These are phyloP conservation scores for Scaptomyza montana DNA, from an alignment of 1,140 invertebrate genomes.

Conservation along the genomic window DNA sequence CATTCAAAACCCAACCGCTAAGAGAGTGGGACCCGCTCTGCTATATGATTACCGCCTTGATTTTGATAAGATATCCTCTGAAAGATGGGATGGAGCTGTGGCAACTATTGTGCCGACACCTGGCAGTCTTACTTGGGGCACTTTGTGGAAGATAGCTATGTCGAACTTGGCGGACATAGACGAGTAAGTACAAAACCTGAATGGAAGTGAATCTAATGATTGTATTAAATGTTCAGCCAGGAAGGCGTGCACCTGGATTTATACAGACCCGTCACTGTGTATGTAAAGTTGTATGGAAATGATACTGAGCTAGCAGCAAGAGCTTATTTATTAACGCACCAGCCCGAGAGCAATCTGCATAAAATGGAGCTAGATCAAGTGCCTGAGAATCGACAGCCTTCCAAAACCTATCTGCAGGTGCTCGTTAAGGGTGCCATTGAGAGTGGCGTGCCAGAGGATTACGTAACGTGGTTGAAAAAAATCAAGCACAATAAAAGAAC, in stretches of 20 bases:
- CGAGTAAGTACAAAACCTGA: slow-evolving; percentile 38
- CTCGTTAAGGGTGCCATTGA: slow-evolving; percentile 73
- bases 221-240: slow-evolving; percentile 44
- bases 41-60: slow-evolving; percentile 65
- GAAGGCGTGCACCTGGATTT: slow-evolving; percentile 57
- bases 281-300: slow-evolving; percentile 36
- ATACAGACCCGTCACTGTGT: slow-evolving; percentile 54
- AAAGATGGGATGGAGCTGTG: slow-evolving; percentile 62
- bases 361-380: slow-evolving; percentile 22
- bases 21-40: slow-evolving; percentile 38
- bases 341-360: slow-evolving; percentile 54
- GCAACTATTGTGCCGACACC: slow-evolving; percentile 70
- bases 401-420: slow-evolving; percentile 73
- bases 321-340: slow-evolving; percentile 56
- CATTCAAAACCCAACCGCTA: slow-evolving; percentile 60
- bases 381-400: slow-evolving; percentile 57
- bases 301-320: slow-evolving; percentile 33
- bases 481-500: slow-evolving; percentile 66
- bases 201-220: neutral
- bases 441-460: slow-evolving; percentile 58
- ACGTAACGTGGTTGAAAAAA: slow-evolving; percentile 50
- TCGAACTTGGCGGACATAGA: slow-evolving; percentile 64
- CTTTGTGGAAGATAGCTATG: slow-evolving; percentile 72
- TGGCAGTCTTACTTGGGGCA: slow-evolving; percentile 52
- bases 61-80: slow-evolving; percentile 30